Conservation (phyloP, 2,113 vertebrate species). For the Phoxinus phoxinus region DNA sequence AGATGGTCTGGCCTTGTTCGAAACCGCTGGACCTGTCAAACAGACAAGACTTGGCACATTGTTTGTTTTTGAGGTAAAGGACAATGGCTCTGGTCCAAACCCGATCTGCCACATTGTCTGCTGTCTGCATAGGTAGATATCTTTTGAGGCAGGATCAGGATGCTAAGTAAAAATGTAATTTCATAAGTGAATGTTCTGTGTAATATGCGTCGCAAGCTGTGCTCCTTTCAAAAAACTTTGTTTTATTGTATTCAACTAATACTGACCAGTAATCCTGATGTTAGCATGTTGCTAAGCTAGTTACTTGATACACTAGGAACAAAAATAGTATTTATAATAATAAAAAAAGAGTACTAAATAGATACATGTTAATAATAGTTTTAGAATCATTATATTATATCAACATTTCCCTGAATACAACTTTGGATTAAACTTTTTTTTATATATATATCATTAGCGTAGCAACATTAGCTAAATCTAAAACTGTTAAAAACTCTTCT, state of each 20-base stretch:
- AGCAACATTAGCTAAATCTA: no score
- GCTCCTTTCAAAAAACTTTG: no score
- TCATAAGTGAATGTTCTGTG: not conserved
- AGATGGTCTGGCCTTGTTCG: slow-evolving; percentile 25
- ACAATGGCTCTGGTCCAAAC: not conserved
- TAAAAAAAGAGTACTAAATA: not conserved
- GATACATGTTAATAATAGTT: no score
- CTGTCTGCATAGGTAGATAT: not conserved
- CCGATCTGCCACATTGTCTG: not conserved
- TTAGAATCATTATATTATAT: no score
- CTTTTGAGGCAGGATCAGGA: not conserved
- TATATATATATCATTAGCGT: no score
- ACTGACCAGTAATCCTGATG: not conserved
- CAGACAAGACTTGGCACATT: slow-evolving; percentile 10
- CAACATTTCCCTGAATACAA: no score
- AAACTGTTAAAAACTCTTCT: no score
- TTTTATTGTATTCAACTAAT: not conserved
- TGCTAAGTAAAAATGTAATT: not conserved
- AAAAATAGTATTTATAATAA: not conserved
- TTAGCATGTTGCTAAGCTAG: not conserved
- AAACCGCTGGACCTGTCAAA: slow-evolving; percentile 2
- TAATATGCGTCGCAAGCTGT: not conserved
- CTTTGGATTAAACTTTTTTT: no score
- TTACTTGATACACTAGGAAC: no score
- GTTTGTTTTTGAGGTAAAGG: slow-evolving; percentile 24